Conservation (phyloP, 2,888 invertebrate species). For the Drosophila pseudotalamancana region DNA sequence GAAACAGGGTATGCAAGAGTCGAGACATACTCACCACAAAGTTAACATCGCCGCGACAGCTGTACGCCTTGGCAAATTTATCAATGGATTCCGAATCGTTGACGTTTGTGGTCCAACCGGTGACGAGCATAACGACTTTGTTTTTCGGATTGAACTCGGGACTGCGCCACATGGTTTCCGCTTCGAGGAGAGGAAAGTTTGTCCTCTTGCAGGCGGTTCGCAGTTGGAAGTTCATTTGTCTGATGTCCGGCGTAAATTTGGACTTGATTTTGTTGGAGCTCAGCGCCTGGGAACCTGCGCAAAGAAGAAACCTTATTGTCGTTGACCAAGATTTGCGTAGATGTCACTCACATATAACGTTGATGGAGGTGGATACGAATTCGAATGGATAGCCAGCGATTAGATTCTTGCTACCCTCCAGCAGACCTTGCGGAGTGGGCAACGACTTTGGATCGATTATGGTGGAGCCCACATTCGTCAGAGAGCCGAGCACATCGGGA, state of each 20-base stretch:
- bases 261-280: slow-evolving; percentile 70
- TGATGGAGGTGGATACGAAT: slow-evolving; percentile 74
- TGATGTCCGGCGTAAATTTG: slow-evolving; percentile 77
- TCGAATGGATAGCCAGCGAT: slow-evolving; percentile 83
- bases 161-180: slow-evolving; percentile 80
- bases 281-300: slow-evolving; percentile 80
- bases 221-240: slow-evolving; percentile 79
- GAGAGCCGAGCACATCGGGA: slow-evolving; percentile 64
- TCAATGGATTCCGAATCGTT: slow-evolving; percentile 77
- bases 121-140: slow-evolving; percentile 81
- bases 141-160: slow-evolving; percentile 77
- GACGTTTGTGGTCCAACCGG: slow-evolving; percentile 83
- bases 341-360: slow-evolving; percentile 76
- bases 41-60: slow-evolving; percentile 81
- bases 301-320: too few relatives aligned
- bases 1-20: neutral
- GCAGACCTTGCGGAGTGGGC: slow-evolving; percentile 72
- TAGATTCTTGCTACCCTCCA: slow-evolving; percentile 79
- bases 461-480: slow-evolving; percentile 58
- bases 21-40: slow-evolving; percentile 81
- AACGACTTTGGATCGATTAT: slow-evolving; percentile 60
- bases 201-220: slow-evolving; percentile 71
- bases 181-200: slow-evolving; percentile 73
- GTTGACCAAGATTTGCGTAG: neutral
- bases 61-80: slow-evolving; percentile 78